Evolutionary conservation across 2,888 invertebrate species (phyloP), one percentile per base, ranked within the genome.

Genomic region (Chrysolina oricalcia): DNA sequence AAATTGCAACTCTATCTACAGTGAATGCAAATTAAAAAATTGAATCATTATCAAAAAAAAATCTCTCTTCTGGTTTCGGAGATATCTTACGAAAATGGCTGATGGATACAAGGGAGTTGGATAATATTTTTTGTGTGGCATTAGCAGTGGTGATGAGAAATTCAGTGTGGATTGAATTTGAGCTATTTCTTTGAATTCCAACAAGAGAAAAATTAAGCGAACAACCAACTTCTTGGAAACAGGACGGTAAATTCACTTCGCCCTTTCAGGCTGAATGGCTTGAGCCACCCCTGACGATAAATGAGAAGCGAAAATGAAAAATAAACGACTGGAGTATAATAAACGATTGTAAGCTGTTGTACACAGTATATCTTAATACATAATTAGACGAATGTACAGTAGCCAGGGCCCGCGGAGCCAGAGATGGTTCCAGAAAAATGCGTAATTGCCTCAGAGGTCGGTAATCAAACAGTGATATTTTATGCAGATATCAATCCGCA

Each of bases 381-480:
- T 85, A 85, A 85, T 85, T 85, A 84, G 84, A 80, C 78, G 79
- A 82, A 81, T 80, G 81, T 82, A 84, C 85, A 83, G 85, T 85
- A 85, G 85, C 84, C 76, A 75, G 75, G 70, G 83, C 83, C 82
- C 76, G 69, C 40, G 71, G 71, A 56, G 21, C 64, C 67, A 50
- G 56, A 56, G 53, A 41, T 62, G 73, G 78, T 78, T 79, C 77
- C 66, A 81, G 83, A 85, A 86, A 82, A 82, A 83, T 82, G 82
- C 81, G 80, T 86, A 86, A 86, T 86, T 86, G 85, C 85, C 81
- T 23, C 59, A 81, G 84, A 84, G 84, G 82, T 83, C 83, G 80
- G 86, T 84, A 86, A 86, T 86, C 85, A 85, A 82, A 81, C 83
- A 83, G 85, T 85, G 86, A 86, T 86, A 86, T 86, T 86, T 86